phyloP scores from a whole-genome alignment of 2,888 invertebrate species.

The Ethmia dodecea region DNA sequence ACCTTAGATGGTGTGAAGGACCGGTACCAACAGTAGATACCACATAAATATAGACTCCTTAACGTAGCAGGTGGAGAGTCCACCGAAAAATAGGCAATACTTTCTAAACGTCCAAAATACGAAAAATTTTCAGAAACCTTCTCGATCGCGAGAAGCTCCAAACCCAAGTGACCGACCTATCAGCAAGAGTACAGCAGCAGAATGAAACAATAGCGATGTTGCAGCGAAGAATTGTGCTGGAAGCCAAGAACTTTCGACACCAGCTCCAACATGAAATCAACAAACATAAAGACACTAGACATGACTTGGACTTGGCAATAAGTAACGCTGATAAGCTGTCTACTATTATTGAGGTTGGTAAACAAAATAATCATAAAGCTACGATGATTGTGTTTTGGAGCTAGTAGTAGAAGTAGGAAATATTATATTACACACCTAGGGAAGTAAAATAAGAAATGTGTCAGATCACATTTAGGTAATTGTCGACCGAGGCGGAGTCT shows the following conservation, averaged over 20 bases:
- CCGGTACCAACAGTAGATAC: too few species aligned
- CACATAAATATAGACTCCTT: too few species aligned
- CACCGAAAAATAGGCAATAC: too few species aligned
- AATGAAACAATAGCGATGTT: slow-evolving; percentile 79
- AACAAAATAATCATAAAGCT: too few species aligned
- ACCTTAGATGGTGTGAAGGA: too few species aligned
- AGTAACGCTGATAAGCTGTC: slow-evolving; percentile 79
- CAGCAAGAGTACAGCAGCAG: slow-evolving; percentile 77
- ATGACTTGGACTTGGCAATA: slow-evolving; percentile 80
- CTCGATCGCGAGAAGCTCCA: slow-evolving; percentile 86
- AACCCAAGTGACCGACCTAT: slow-evolving; percentile 77
- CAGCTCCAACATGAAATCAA: slow-evolving; percentile 82
- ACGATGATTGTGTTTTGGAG: too few species aligned
- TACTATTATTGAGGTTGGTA: slow-evolving; percentile 74
- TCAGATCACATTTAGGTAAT: too few species aligned
- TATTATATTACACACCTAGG: too few species aligned
- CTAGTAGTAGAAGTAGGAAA: too few species aligned
- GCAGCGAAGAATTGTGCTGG: slow-evolving; percentile 83
- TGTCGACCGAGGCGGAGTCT: neutral
- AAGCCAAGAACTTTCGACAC: slow-evolving; percentile 85
- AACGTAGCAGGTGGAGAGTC: too few species aligned
- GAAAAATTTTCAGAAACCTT: slow-evolving; percentile 76
- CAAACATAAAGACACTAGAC: slow-evolving; percentile 83
- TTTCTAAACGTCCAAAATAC: too few species aligned
- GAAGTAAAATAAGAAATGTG: too few species aligned